Percentiles rank a stretch among this genome's conserved stretches.
phyloP scores from a whole-genome alignment of 2,888 invertebrate species.

The Drosophila eohydei region DNA sequence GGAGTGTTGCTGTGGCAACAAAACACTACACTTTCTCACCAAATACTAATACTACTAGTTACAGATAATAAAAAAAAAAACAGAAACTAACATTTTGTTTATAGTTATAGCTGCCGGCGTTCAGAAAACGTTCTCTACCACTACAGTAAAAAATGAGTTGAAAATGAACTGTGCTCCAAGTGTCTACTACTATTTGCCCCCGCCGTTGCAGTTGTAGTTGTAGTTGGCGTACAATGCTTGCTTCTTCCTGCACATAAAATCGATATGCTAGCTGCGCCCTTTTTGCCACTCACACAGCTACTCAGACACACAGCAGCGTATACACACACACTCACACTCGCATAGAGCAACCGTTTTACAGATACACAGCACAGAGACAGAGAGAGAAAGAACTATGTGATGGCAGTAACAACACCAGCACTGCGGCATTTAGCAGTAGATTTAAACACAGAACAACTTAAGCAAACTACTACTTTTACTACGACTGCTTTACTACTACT shows the following conservation, averaged over 20 bases:
- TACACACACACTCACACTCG: conserved; percentile 15
- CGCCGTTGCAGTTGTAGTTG: conserved; percentile 9
- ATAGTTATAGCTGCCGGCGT: conserved; percentile 52
- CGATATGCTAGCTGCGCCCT: conserved; percentile 75
- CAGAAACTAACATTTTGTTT: conserved; percentile 9
- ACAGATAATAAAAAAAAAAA: neutral
- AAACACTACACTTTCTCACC: conserved; percentile 23
- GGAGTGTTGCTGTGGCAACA: conserved; percentile 55
- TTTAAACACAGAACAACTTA: conserved; percentile 44
- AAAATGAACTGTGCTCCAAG: conserved; percentile 4
- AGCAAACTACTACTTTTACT: conserved; percentile 34
- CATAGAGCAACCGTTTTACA: conserved; percentile 53
- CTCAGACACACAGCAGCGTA: conserved; percentile 23
- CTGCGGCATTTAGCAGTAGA: conserved; percentile 52
- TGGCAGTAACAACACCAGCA: conserved; percentile 2
- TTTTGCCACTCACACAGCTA: conserved; percentile 62
- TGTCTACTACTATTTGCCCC: conserved; percentile 35
- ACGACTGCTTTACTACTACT: conserved; percentile 8
- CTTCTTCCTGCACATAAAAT: conserved; percentile 62
- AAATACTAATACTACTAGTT: conserved; percentile 20
- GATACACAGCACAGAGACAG: conserved; percentile 67
- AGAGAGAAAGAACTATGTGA: conserved; percentile 12
- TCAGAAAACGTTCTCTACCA: conserved; percentile 30
- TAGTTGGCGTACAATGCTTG: conserved; percentile 40
- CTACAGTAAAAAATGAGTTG: conserved; percentile 1